Conservation (phyloP, 2,888 invertebrate species). For the Schrankia costaestrigalis region DNA sequence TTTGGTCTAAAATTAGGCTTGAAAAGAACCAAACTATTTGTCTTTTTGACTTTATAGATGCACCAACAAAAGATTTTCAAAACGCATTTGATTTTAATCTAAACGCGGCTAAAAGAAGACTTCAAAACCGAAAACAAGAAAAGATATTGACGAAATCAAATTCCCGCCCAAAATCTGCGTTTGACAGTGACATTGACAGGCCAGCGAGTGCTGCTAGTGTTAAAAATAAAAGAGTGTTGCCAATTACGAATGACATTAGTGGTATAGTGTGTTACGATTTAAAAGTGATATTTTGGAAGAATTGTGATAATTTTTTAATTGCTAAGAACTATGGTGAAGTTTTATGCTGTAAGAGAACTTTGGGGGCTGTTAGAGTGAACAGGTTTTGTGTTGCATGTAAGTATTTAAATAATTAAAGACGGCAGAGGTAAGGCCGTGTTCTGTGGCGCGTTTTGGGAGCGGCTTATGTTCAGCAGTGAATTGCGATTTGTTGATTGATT, state of each 20-base stretch:
- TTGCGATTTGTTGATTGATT: not conserved
- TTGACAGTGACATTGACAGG: conserved; percentile 47
- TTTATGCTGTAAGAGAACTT: conserved; percentile 48
- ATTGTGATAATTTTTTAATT: conserved; percentile 53
- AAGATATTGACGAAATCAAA: conserved; percentile 33
- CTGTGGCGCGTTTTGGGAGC: no score
- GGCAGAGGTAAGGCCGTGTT: no score
- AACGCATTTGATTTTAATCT: conserved; percentile 46
- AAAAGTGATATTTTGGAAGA: conserved; percentile 50
- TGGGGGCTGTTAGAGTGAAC: conserved; percentile 49
- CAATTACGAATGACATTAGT: conserved; percentile 35
- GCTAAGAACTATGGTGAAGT: conserved; percentile 67
- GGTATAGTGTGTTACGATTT: conserved; percentile 58
- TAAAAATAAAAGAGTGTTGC: conserved; percentile 37
- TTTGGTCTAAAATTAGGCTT: conserved; percentile 62
- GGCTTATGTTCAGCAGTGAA: not conserved
- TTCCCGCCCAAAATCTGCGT: conserved; percentile 50
- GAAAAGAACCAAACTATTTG: conserved; percentile 54
- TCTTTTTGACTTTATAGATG: conserved; percentile 47
- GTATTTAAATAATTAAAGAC: no score
- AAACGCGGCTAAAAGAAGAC: conserved; percentile 58
- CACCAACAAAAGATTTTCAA: conserved; percentile 21
- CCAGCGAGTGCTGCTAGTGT: conserved; percentile 54
- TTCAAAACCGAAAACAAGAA: conserved; percentile 47
- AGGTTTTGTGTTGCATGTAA: conserved; percentile 56